Percentiles rank a stretch among this genome's conserved stretches.
phyloP scores from a whole-genome alignment of 1,140 invertebrate genomes.

The Sitophilus oryzae region DNA sequence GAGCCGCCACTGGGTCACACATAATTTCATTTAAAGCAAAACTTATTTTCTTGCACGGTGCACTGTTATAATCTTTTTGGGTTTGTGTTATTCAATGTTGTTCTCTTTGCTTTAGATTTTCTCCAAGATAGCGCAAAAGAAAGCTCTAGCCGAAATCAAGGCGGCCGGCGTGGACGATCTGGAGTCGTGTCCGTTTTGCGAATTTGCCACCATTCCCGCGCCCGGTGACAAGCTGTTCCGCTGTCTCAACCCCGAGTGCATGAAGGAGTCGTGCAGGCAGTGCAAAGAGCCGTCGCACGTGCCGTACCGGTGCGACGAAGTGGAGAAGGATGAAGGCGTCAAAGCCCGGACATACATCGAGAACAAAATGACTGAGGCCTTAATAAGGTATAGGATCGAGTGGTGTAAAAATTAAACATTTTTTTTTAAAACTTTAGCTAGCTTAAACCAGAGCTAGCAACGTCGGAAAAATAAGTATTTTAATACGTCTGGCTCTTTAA shows the following conservation, averaged over 20 bases:
- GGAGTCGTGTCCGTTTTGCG: conserved; percentile 59
- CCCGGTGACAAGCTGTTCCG: conserved; percentile 56
- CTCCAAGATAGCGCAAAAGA: conserved; percentile 48
- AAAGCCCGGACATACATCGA: conserved; percentile 55
- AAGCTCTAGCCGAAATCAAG: conserved; percentile 55
- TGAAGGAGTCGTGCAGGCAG: conserved; percentile 58
- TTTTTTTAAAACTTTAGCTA: too few species aligned
- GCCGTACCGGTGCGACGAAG: conserved; percentile 57
- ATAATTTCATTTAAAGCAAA: too few species aligned
- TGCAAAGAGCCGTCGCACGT: conserved; percentile 60
- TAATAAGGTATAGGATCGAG: conserved; percentile 50
- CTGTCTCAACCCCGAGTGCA: conserved; percentile 59
- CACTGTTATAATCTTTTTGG: too few species aligned
- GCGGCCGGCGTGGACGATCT: conserved; percentile 55
- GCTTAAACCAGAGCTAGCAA: too few species aligned
- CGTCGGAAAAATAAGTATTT: too few species aligned
- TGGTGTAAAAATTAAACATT: too few species aligned
- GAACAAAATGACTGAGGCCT: conserved; percentile 59
- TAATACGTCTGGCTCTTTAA: too few species aligned
- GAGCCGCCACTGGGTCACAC: too few species aligned
- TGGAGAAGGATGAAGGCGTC: conserved; percentile 51
- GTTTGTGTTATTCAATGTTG: too few species aligned
- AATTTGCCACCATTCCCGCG: conserved; percentile 55
- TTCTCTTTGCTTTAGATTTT: too few species aligned
- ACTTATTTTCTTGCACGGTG: too few species aligned